These are phyloP conservation scores for Ochotona curzoniae DNA, from an alignment of 2,113 vertebrate genomes.

Conservation along the genomic window DNA sequence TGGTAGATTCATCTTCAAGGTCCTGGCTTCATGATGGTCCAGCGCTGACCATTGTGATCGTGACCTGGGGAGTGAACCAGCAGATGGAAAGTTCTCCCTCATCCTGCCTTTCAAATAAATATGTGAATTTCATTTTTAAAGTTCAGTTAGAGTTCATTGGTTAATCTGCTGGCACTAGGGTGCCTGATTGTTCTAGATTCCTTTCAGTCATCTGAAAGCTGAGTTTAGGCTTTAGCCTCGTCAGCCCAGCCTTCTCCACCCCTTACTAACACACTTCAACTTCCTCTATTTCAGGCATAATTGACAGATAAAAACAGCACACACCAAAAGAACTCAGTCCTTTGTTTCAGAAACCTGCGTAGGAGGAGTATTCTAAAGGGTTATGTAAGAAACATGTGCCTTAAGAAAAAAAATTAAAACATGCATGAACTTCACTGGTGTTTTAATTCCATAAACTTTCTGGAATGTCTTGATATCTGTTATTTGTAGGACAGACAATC, in stretches of 20 bases:
- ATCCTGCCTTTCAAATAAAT: too few species aligned
- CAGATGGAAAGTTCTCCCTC: too few species aligned
- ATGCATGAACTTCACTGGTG: too few species aligned
- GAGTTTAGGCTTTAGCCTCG: not conserved
- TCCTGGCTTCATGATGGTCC: too few species aligned
- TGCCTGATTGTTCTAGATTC: not conserved
- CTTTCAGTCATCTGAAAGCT: not conserved
- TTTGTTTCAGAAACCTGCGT: not conserved
- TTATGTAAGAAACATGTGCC: too few species aligned
- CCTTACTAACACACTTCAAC: not conserved
- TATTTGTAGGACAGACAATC: constrained; percentile 9
- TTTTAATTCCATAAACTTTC: too few species aligned
- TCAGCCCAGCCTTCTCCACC: not conserved
- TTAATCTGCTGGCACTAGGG: not conserved
- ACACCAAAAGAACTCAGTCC: not conserved
- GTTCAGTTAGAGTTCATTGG: not conserved
- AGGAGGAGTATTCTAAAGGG: too few species aligned
- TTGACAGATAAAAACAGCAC: not conserved
- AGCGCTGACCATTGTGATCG: too few species aligned
- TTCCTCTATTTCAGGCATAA: not conserved
- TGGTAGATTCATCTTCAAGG: too few species aligned
- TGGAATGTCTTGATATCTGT: not conserved
- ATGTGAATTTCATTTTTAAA: not conserved
- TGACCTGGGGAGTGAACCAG: too few species aligned
- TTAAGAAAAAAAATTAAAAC: too few species aligned